Base-by-base conservation (phyloP, 2,797 vertebrate genomes). In the Spondyliosoma cantharus region DNA sequence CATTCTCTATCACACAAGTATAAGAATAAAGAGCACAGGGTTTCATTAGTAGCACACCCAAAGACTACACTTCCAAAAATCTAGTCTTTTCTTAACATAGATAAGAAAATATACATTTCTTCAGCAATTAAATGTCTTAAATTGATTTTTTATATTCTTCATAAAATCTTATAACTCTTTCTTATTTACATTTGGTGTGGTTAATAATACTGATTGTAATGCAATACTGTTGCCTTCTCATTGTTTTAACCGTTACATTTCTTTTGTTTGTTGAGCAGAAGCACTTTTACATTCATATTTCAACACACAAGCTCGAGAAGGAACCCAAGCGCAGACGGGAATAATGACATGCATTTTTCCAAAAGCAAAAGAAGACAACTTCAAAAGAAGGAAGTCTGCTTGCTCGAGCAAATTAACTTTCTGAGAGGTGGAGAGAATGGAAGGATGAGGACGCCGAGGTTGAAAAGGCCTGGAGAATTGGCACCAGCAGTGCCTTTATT, bases 71-170 rank as follows among this genome's bases (percentile, higher is more conserved):
- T 85, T 87, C 78, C 76, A 90, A 93, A 92, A 89, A 90, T 86
- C 89, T 84, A 89, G 59, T 88, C 71, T 76, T 88, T 88, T 91
- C 83, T 80, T 81, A 89, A 91, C 86, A 90, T 76, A 86, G 61
- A 90, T 93, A 94, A 91, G 91, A 95, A 95, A 94, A 94, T 94
- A 95, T 92, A 94, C 86, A 93, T 91, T 92, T 91, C 52, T 90
- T 86, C 82, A 79, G 81, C 85, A 90, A 78, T 88, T 85, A 87
- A 87, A 89, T 89, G 84, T 75, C 71, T 87, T 81, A 83, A 82
- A 87, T 73, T 72, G 64, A 58, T 73, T 83, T 85, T 85, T 86
- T 53, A 87, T 90, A 86, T 71, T 89, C 82, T 90, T 76, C 87
- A 92, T 91, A 93, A 93, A 93, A 93, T 89, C 73, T 76, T 86